Evolutionary conservation across 2,113 vertebrate species (phyloP), one percentile per base, ranked within the genome.

Genomic region (Charina bottae): DNA sequence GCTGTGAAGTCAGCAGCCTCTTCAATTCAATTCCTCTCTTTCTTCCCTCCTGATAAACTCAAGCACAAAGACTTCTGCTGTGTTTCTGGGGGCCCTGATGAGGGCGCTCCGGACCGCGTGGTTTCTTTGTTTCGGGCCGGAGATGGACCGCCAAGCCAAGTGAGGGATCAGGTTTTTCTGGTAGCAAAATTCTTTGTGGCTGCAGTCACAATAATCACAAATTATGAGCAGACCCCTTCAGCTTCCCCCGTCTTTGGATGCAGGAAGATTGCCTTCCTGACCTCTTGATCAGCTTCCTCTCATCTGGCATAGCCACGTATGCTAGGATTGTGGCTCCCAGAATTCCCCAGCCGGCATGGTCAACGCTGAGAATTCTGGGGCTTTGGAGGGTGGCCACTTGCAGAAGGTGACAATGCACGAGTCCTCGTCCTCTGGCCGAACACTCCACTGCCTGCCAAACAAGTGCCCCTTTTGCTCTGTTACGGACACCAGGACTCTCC

Each of bases 1-100:
- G 6, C 11, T 15, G 1, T 96, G 28, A 97, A 90, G 91, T 2
- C 10, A 26, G 56, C 55, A 64, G 46, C 21, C 21, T n/a, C 23
- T 72, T 42, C 8, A 9, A 4, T 8, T 26, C 12, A 10, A 3
- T 15, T 33, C 0, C 12, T 58, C 49, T n/a, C 13, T 8, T 53
- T 3, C 6, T 5, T 42, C 9, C 60, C 85, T 1, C 26, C 28
- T 21, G 12, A 19, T 21, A 78, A 78, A 21, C 17, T 8, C 33
- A 2, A 72, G 15, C 15, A 15, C 6, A 15, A 58, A 58, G 56
- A 58, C 17, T 58, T 58, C 17, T 19, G 17, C 15, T 19, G 4
- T 7, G 2, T 72, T 72, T 78, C 68, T 72, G n/a, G 15, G 68
- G 64, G 0, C 24, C 26, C 26, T 11, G 10, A 28, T 0, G 28